Base-by-base conservation (phyloP, 2,888 invertebrate species). In the Ischnus inquisitorius region DNA sequence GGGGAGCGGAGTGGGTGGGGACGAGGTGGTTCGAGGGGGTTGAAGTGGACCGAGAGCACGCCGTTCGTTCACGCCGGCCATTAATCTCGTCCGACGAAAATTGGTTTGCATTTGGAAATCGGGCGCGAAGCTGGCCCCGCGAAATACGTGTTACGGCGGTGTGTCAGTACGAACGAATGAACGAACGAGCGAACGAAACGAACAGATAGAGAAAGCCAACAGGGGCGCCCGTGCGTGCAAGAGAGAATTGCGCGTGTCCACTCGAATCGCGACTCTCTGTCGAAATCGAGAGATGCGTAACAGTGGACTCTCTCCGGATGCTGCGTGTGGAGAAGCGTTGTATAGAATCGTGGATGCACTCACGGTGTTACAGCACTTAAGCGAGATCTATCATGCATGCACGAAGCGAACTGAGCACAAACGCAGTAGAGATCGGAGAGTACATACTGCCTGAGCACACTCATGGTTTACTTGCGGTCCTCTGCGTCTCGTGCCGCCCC, bases 101-200 rank as follows among this genome's bases (percentile, higher is more conserved):
- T 90, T 90, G 90, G 90, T 90, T 91, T 88, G 88, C 90, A 87
- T 91, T 91, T 90, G 87, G 87, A 89, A 91, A 91, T 88, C 88
- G 83, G 76, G 65, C 80, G 68, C 77, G 75, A 81, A 84, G 69
- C 74, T 54, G 54, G 39, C 68, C 77, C 77, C 74, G 46, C 71
- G 65, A 81, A 77, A 80, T 77, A 74, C 81, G 75, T 67, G 67
- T 72, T 34, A 74, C 64, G 65, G 57, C 16, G 57, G 16, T 79
- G 71, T 83, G 60, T 79, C 71, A 43, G 60, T 67, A 64, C 14
- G 79, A 76, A 57, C 39, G 54, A 71, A 75, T 72, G 62, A 67
- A 68, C 72, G 43, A 65, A 22, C 48, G 16, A 62, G 41, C 25
- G 64, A 39, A 34, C 6, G 19, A 34, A 34, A 34, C 34, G 34